Evolutionary conservation across 2,113 vertebrate species (phyloP), one percentile per base, ranked within the genome.

Genomic region (Leptocoma aspasia): DNA sequence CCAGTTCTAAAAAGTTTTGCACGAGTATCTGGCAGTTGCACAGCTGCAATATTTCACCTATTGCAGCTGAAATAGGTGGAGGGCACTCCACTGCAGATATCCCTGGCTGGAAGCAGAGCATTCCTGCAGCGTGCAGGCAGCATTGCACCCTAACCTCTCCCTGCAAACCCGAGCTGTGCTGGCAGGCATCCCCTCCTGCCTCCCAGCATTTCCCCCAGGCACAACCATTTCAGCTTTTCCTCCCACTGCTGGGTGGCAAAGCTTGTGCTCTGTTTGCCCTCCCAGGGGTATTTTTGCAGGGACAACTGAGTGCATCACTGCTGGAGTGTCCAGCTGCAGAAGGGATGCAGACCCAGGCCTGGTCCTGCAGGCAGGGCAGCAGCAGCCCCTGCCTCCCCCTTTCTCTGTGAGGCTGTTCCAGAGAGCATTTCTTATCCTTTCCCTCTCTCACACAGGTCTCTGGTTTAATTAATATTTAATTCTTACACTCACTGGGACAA

Each of bases 381-480:
- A 0, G 21, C 50, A 44, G 26, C 24, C 26, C 66, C 70, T 80
- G 57, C 21, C 44, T 71, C 1, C 4, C 11, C 28, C 15, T 69
- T 49, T 53, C 42, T 30, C 9, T 21, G 5, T 17, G 14, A 64
- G 70, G 14, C 73, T 93, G 11, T 5, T 73, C 16, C 64, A 81
- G 24, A 26, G 8, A 83, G 35, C 21, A 11, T 22, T 42, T 28
- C 21, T 59, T 39, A 4, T 26, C n/a, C 18, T 90, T 52, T 35
- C 47, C 82, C 31, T 81, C 47, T 56, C 33, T 19, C 87, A 19
- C 44, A 13, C 9, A 44, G 45, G 35, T 64, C 47, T 78, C 80
- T 83, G 21, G 15, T 78, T 91, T 64, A 52, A 84, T 96, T 94
- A 90, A 89, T 92, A 86, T 93, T 92, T 90, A 84, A 84, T 97